phyloP scores from a whole-genome alignment of 2,113 vertebrate genomes.

The Mixornis gularis region DNA sequence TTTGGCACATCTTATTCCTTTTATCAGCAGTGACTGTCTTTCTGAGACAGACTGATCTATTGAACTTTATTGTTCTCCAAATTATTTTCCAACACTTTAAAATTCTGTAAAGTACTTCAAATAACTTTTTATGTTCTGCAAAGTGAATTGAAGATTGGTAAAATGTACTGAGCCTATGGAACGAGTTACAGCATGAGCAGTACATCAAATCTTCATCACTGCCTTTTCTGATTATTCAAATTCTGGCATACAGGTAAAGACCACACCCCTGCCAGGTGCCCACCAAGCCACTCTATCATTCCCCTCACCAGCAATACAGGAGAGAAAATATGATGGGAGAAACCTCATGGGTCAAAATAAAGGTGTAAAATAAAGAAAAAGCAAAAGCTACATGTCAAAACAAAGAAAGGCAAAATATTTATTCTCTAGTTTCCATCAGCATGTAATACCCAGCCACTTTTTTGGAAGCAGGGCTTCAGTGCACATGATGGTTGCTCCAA shows the following conservation, averaged over 20 bases:
- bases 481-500: fast-evolving
- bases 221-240: neutral
- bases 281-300: neutral
- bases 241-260: neutral
- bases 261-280: fast-evolving
- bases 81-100: neutral
- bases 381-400: neutral
- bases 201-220: neutral
- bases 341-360: neutral
- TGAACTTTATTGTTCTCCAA: neutral
- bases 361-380: neutral
- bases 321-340: neutral
- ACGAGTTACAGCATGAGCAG: neutral
- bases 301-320: neutral
- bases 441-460: neutral
- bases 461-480: neutral
- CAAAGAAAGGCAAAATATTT: neutral
- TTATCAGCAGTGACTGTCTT: neutral
- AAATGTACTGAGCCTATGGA: neutral
- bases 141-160: neutral
- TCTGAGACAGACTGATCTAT: neutral
- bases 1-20: neutral
- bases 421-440: neutral
- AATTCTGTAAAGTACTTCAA: neutral
- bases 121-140: neutral